These are phyloP conservation scores for Plutella xylostella DNA, from an alignment of 2,888 invertebrate species.

Conservation along the genomic window DNA sequence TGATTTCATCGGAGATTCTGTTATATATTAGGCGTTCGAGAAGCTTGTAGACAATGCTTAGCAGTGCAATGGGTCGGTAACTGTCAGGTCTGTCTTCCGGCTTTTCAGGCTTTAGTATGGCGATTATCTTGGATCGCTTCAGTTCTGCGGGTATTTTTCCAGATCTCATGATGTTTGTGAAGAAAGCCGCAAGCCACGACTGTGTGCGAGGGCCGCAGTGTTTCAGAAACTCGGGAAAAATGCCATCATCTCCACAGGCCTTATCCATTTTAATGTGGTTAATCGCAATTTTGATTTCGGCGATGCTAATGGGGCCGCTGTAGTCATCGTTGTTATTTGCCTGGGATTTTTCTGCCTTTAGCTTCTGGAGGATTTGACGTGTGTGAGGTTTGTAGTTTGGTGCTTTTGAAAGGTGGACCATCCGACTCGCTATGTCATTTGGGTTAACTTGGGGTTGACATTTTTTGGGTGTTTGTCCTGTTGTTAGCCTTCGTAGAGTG, in stretches of 20 bases:
- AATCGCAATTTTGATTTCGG: neutral
- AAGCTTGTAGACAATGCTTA: conserved; percentile 2
- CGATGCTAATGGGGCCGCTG: neutral
- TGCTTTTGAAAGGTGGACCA: conserved; percentile 5
- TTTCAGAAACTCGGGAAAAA: conserved; percentile 4
- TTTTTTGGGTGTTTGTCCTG: neutral
- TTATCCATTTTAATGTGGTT: neutral
- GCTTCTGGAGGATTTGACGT: neutral
- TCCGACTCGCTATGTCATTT: conserved; percentile 2
- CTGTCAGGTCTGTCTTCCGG: neutral
- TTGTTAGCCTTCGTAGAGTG: neutral
- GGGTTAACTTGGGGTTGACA: neutral
- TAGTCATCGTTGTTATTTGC: neutral
- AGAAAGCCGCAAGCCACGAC: neutral
- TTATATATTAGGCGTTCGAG: neutral
- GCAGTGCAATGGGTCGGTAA: neutral
- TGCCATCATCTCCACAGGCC: conserved; percentile 4
- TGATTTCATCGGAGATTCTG: neutral
- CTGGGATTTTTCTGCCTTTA: neutral
- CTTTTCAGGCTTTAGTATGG: neutral
- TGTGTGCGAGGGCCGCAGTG: neutral
- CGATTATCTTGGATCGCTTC: neutral
- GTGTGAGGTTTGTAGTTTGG: conserved; percentile 1
- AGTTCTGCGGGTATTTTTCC: neutral
- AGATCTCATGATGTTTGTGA: neutral